phyloP scores from a whole-genome alignment of 2,113 vertebrate species.

The Melanotaenia duboulayi region DNA sequence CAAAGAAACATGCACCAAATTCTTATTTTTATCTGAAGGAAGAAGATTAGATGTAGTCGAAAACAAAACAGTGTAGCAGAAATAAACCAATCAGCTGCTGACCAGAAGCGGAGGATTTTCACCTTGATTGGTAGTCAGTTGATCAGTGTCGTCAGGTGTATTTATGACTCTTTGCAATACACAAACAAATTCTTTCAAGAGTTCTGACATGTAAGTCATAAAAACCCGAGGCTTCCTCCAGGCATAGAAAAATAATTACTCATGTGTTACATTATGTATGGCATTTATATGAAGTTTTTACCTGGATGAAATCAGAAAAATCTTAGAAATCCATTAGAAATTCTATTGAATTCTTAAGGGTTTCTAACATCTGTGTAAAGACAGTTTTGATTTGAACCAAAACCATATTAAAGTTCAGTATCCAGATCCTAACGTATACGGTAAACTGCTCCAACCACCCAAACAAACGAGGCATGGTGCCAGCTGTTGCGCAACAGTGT shows the following conservation, averaged over 20 bases:
- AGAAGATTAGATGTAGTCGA: too few relatives aligned
- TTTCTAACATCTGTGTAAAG: too few relatives aligned
- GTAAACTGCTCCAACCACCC: neutral
- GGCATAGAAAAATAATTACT: neutral
- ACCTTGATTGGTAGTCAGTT: neutral
- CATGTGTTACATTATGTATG: neutral
- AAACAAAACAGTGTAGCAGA: too few relatives aligned
- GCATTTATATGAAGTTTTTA: neutral
- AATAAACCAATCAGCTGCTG: neutral
- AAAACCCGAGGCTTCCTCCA: neutral
- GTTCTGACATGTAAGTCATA: neutral
- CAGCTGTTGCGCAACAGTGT: slow-evolving; percentile 40
- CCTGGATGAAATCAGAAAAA: neutral
- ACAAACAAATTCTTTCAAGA: neutral
- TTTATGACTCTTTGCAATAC: neutral
- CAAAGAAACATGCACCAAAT: neutral
- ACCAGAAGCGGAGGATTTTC: neutral
- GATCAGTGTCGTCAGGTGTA: neutral
- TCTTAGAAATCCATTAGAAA: too few relatives aligned
- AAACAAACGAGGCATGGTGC: neutral
- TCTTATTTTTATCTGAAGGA: neutral
- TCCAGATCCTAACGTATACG: neutral
- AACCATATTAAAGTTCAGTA: neutral
- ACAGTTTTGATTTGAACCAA: neutral
- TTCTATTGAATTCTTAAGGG: too few relatives aligned